Conservation (phyloP, 1,140 invertebrate genomes). For the Olivierus martensii region DNA sequence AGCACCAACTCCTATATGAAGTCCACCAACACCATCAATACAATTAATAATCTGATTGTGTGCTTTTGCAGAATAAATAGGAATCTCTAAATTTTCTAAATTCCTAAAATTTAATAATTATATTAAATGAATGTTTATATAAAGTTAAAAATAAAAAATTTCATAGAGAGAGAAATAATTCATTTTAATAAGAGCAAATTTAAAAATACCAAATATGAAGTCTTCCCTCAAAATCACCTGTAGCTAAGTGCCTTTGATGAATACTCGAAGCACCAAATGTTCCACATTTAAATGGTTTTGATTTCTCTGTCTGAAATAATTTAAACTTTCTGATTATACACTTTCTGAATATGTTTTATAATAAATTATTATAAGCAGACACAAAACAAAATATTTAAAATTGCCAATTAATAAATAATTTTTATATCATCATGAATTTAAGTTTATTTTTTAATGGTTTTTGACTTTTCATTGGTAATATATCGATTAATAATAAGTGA, state of each 20-base stretch:
- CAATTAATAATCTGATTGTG: constrained; percentile 81
- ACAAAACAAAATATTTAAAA: too few relatives aligned
- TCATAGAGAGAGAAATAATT: not conserved
- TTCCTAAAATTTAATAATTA: not conserved
- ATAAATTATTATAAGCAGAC: too few relatives aligned
- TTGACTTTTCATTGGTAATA: too few relatives aligned
- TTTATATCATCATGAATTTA: too few relatives aligned
- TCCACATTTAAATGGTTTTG: constrained; percentile 77
- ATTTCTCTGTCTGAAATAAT: constrained; percentile 45
- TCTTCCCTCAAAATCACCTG: constrained; percentile 79
- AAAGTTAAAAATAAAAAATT: not conserved
- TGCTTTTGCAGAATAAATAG: constrained; percentile 66
- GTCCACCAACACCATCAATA: constrained; percentile 85
- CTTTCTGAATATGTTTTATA: too few relatives aligned
- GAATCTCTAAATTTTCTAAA: constrained; percentile 29
- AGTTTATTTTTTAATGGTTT: too few relatives aligned
- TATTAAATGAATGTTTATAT: not conserved
- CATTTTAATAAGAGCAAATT: not conserved
- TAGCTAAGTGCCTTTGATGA: constrained; percentile 63
- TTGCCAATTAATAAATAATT: too few relatives aligned
- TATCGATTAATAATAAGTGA: too few relatives aligned
- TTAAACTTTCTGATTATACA: too few relatives aligned
- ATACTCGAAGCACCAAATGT: constrained; percentile 77
- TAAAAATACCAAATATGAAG: constrained; percentile 65
- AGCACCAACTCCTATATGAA: constrained; percentile 64